Evolutionary conservation across 2,113 vertebrate genomes (phyloP), one percentile per base, ranked within the genome.

Genomic region (Pseudois nayaur): DNA sequence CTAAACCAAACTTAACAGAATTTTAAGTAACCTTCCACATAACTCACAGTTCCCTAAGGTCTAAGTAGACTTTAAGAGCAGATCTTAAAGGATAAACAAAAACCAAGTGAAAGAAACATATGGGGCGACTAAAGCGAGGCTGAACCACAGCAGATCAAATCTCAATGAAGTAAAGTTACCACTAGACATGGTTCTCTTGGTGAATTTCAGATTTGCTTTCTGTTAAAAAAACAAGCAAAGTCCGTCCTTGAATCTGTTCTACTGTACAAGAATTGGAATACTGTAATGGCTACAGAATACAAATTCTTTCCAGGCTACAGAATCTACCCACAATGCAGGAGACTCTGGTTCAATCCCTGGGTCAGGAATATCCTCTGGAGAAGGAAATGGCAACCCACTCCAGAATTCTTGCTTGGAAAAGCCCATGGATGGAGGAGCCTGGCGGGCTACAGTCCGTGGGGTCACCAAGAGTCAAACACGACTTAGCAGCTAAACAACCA

Each of bases 61-160:
- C 54, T 64, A 40, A 83, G 48, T 83, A 79, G 43, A 86, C 3
- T 45, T 83, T 17, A 83, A 79, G 31, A 59, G 36, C 10, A 81
- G 6, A 48, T 74, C 13, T 94, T 84, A 91, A 96, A 86, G 64
- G n/a, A 89, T 64, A 89, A 74, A 92, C 27, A 74, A 91, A 94
- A 55, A 67, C 40, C 27, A 74, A 79, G 19, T 13, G n/a, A 43
- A 71, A 92, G 92, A 57, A 86, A 95, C 9, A n/a, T 2, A 27
- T 0, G 36, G 43, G 67, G 19, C 4, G 27, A 43, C n/a, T 50
- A 52, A 19, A 43, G 0, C 10, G 16, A 87, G 12, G 45, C 21
- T 40, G n/a, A 48, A 27, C 2, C 10, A 31, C 6, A 60, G 3
- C 23, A 60, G 81, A 48, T 85, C 59, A 86, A 74, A 64, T 7